phyloP scores from a whole-genome alignment of 2,888 invertebrate species.

The Lymantria monacha region DNA sequence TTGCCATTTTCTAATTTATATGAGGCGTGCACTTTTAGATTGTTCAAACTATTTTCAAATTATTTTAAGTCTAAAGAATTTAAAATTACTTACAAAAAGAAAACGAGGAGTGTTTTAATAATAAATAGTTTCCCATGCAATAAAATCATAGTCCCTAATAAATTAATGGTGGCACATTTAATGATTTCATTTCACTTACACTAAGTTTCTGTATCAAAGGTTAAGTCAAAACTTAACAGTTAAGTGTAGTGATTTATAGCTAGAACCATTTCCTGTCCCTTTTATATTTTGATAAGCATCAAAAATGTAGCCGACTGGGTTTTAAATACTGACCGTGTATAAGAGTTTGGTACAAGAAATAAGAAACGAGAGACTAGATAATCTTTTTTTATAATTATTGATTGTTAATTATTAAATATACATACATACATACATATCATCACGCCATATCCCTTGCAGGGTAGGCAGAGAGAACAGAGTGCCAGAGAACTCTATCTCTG shows the following conservation, averaged over 20 bases:
- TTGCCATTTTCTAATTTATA: too few species aligned
- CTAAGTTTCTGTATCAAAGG: constrained; percentile 35
- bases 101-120: neutral
- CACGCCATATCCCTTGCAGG: too few species aligned
- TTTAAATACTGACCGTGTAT: constrained; percentile 35
- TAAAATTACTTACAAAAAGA: neutral
- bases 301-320: constrained; percentile 46
- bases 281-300: constrained; percentile 47
- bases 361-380: neutral
- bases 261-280: constrained; percentile 58
- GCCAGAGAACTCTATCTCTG: too few species aligned
- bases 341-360: constrained; percentile 23
- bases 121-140: constrained; percentile 4
- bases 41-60: too few species aligned
- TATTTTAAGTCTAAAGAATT: neutral
- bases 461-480: too few species aligned
- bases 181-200: constrained; percentile 29
- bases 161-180: constrained; percentile 24
- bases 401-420: too few species aligned
- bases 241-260: constrained; percentile 54
- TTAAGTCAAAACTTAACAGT: constrained; percentile 52
- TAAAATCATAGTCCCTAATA: constrained; percentile 14
- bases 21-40: too few species aligned
- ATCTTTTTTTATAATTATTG: too few species aligned
- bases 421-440: too few species aligned